Conservation (phyloP, 2,113 vertebrate species). For the Calyptommatus sinebrachiatus region DNA sequence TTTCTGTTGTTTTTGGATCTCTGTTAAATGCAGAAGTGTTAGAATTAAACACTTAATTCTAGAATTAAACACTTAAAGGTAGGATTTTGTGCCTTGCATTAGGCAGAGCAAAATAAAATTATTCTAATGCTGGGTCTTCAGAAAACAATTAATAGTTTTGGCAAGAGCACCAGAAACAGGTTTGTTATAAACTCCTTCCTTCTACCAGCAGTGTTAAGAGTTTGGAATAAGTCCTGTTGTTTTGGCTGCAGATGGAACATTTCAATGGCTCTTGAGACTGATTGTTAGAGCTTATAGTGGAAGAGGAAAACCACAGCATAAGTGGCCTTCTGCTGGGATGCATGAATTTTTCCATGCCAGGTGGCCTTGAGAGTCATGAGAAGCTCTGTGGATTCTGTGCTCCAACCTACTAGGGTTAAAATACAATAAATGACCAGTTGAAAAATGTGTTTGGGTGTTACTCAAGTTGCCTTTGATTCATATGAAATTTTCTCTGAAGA, state of each 20-base stretch:
- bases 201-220: too few species aligned
- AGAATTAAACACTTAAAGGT: neutral
- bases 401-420: too few species aligned
- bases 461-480: too few species aligned
- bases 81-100: neutral
- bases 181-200: neutral
- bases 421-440: too few species aligned
- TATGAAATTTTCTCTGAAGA: too few species aligned
- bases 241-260: neutral
- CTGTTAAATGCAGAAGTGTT: neutral
- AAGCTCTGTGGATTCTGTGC: too few species aligned
- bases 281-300: too few species aligned
- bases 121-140: conserved; percentile 1
- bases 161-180: neutral
- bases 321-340: neutral
- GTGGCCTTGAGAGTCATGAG: too few species aligned
- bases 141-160: neutral
- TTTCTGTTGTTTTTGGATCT: neutral
- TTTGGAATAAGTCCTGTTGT: too few species aligned
- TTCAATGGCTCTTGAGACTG: neutral
- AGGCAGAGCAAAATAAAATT: conserved; percentile 4
- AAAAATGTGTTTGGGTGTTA: too few species aligned
- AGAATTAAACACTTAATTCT: neutral
- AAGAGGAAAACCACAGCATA: neutral
- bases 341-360: neutral